Base-by-base conservation (phyloP, 2,797 vertebrate species). In the Hippopotamyrus pictus region DNA sequence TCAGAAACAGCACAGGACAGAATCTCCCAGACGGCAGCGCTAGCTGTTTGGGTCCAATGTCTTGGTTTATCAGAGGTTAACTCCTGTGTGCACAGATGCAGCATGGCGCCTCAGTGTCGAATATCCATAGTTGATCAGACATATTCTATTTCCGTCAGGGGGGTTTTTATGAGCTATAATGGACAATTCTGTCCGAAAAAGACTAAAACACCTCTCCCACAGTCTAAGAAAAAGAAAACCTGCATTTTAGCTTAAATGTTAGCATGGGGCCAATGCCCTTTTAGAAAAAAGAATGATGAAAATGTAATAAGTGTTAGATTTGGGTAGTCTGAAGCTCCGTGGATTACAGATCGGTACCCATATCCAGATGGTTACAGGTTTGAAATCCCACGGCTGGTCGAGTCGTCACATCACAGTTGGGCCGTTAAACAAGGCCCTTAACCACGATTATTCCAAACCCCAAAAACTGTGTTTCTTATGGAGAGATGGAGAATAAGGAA, bases 1-100 rank as follows among this genome's bases (percentile, higher is more conserved):
- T 44, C 94, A 95, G 94, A 93, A 90, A 19, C 4, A 48, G 90
- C 91, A 33, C 25, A 5, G 83, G 93, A 79, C 25, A 22, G 88
- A 93, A 91, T 91, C 92, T 90, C 37, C 73, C 91, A 88, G 89
- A 91, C 14, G 91, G 41, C n/a, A 48, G n/a, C 12, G 0, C 12
- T 53, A 50, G 46, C 29, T 29, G 22, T 85, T 48, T 51, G 41
- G 48, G 25, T 14, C 12, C 83, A 51, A 14, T 14, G 50, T 44
- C 33, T 44, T 86, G 83, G 46, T 86, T 29, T 86, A 22, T 86
- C 83, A 51, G 83, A n/a, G 22, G 50, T 86, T 14, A 53, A 86
- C 83, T 53, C n/a, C 46, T 53, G 5, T 22, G 22, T 53, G 46
- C 12, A 53, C 22, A 79, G 73, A 79, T 79, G 37, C 37, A 41